These are phyloP conservation scores for Drosophila conformis DNA, from an alignment of 2,888 invertebrate species.

Conservation along the genomic window DNA sequence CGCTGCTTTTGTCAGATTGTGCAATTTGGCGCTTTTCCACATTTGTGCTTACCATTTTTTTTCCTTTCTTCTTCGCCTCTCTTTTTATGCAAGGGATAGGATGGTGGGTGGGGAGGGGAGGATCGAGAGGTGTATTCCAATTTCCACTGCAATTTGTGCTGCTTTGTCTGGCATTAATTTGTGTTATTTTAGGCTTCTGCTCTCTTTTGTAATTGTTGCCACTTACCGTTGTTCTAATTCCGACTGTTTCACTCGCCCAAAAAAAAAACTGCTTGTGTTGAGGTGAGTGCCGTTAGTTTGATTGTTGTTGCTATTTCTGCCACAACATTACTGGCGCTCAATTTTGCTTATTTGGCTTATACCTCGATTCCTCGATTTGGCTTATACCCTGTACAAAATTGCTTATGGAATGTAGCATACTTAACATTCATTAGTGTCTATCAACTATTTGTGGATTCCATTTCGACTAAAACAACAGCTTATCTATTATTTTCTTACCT, in stretches of 20 bases:
- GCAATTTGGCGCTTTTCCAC: slow-evolving; percentile 73
- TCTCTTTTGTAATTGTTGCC: slow-evolving; percentile 60
- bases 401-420: not conserved
- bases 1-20: slow-evolving; percentile 52
- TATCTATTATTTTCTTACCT: not conserved
- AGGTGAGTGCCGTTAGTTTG: slow-evolving; percentile 30
- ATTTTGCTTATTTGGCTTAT: slow-evolving; percentile 14
- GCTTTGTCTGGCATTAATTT: slow-evolving; percentile 55
- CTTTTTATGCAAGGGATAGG: not conserved
- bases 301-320: slow-evolving; percentile 42
- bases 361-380: slow-evolving; percentile 12
- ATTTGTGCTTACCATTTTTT: slow-evolving; percentile 30
- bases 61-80: slow-evolving; percentile 27
- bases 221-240: slow-evolving; percentile 67
- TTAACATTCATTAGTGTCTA: not conserved
- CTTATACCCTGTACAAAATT: slow-evolving; percentile 10
- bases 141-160: slow-evolving; percentile 59
- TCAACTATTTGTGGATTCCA: not conserved
- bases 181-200: slow-evolving; percentile 34
- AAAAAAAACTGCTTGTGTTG: slow-evolving; percentile 10
- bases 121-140: slow-evolving; percentile 16
- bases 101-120: not conserved
- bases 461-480: not conserved
- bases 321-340: slow-evolving; percentile 36
- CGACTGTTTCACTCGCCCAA: slow-evolving; percentile 23